Conservation (phyloP, 2,797 vertebrate genomes). For the Rhinoraja longicauda region DNA sequence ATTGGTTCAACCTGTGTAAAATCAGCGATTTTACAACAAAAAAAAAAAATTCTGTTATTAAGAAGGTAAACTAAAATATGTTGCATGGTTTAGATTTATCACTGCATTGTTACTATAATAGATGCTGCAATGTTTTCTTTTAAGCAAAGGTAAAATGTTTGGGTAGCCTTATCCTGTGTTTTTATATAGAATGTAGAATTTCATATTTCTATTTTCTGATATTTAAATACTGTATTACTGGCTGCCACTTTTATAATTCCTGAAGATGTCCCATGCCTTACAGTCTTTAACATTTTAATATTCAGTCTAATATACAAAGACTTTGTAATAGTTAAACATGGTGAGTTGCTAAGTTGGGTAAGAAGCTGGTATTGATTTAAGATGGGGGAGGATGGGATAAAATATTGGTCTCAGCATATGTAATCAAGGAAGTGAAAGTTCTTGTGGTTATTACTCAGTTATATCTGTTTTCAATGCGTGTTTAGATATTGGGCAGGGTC, state of each 20-base stretch:
- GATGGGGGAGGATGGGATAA: background rate
- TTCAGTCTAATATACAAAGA: background rate
- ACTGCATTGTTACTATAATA: background rate
- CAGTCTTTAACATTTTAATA: background rate
- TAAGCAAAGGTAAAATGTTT: background rate
- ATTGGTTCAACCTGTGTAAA: no score
- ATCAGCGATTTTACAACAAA: background rate
- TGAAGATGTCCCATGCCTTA: no score
- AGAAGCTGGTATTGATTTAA: background rate
- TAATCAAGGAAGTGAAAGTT: background rate
- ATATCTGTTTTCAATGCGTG: background rate
- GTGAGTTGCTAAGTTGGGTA: background rate
- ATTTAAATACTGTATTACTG: background rate
- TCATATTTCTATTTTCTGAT: background rate
- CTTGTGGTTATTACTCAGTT: background rate
- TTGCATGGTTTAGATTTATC: background rate
- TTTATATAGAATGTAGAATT: background rate
- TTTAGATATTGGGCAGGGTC: background rate
- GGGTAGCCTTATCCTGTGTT: background rate
- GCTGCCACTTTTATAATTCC: background rate
- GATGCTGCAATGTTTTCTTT: background rate
- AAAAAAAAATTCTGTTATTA: background rate
- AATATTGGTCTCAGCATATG: background rate
- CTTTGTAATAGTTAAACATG: background rate
- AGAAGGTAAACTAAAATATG: no score